Evolutionary conservation across 1,140 invertebrate genomes (phyloP).

Genomic region (Hydropsyche tenuis): DNA sequence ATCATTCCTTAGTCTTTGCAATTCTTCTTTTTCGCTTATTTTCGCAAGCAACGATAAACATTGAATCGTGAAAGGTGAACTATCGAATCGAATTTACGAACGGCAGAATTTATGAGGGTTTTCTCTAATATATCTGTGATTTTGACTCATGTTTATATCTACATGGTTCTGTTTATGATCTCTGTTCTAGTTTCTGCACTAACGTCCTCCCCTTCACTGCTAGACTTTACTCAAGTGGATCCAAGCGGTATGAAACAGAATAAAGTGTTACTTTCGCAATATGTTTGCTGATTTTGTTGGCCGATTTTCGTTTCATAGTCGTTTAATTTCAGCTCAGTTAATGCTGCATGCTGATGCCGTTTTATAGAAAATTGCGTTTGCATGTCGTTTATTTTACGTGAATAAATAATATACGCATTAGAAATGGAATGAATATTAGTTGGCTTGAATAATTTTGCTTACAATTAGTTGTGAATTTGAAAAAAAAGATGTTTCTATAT

Average conservation of each 20-base stretch:
- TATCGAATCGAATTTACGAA: not conserved
- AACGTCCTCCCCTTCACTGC: slow-evolving; percentile 51
- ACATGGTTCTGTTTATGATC: slow-evolving; percentile 27
- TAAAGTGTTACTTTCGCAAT: slow-evolving; percentile 2
- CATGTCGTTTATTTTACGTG: no score
- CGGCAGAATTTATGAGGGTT: not conserved
- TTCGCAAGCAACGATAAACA: no score
- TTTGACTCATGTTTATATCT: not conserved
- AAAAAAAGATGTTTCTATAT: no score
- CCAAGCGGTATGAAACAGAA: slow-evolving; percentile 50
- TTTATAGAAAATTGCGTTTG: no score
- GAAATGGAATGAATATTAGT: no score
- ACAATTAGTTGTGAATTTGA: no score
- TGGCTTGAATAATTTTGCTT: no score
- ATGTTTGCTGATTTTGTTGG: not conserved
- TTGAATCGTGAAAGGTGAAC: no score
- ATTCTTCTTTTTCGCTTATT: not conserved
- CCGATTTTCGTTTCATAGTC: slow-evolving; percentile 3
- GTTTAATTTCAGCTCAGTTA: not conserved
- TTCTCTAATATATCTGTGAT: not conserved
- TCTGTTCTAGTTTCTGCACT: slow-evolving; percentile 53
- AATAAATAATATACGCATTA: no score
- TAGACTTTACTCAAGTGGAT: slow-evolving; percentile 53
- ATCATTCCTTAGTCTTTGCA: not conserved
- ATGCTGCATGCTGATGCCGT: no score